Base-by-base conservation (phyloP, 2,113 vertebrate species). In the Antigone vipio region DNA sequence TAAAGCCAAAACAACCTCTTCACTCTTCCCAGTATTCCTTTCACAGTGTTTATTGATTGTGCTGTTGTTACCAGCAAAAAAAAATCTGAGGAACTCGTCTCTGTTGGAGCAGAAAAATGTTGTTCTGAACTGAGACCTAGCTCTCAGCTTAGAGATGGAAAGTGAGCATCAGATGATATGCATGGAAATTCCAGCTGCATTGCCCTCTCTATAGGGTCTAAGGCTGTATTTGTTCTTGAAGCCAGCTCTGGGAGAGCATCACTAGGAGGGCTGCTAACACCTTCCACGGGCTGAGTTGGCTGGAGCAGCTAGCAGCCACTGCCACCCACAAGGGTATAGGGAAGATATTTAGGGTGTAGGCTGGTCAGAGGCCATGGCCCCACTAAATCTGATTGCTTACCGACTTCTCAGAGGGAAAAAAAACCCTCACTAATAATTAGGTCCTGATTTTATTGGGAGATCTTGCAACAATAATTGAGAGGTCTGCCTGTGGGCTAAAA, bases 401-500 rank as follows among this genome's bases (percentile, higher is more conserved):
- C 34, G 32, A 8, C 16, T 50, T 87, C 47, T 87, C 2, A 1
- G 72, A 62, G 26, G 16, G 14, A 38, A 60, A 47, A 52, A 63
- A 34, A 15, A 5, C 40, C 40, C 40, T 32, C 9, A 8, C 34
- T 56, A 64, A 49, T 78, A 72, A n/a, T 87, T 75, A 49, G 34
- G 35, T 79, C 53, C 44, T 95, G 56, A 34, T 76, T 94, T 82
- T 93, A 66, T 23, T 79, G 62, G 40, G 44, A 89, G 69, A 76
- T 76, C 56, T 75, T 89, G 44, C 35, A 75, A 15, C 16, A 55
- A 27, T 63, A 86, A 52, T 59, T 64, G 86, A 81, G 80, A 79
- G 52, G 53, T 89, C 77, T 93, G 87, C 69, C 81, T 73, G 52
- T 93, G 77, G 86, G 93, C 77, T 85, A 45, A 82, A 95, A 76